phyloP scores from a whole-genome alignment of 2,113 vertebrate species.

The Axis porcinus region DNA sequence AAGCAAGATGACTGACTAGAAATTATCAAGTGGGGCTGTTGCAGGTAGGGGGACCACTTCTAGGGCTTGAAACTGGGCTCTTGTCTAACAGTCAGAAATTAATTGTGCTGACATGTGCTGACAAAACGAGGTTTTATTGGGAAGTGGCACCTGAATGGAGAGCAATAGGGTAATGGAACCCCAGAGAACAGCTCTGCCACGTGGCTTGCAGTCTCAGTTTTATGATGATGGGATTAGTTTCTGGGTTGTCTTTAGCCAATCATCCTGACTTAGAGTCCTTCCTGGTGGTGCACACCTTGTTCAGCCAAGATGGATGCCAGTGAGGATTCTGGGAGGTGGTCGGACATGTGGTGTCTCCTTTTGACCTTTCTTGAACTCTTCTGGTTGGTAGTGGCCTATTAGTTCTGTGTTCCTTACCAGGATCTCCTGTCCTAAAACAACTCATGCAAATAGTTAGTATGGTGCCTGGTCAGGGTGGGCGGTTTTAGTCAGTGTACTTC shows the following conservation, averaged over 20 bases:
- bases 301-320: not conserved
- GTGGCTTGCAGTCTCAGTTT: not conserved
- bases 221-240: not conserved
- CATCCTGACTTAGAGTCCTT: not conserved
- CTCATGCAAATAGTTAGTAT: not conserved
- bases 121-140: not conserved
- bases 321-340: not conserved
- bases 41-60: not conserved
- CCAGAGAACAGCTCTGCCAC: not conserved
- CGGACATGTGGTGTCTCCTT: not conserved
- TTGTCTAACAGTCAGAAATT: not conserved
- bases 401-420: not conserved
- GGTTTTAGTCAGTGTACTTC: not conserved
- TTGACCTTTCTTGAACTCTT: not conserved
- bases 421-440: not conserved
- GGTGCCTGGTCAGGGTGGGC: not conserved
- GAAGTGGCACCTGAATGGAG: not conserved
- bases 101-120: not conserved
- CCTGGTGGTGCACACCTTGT: not conserved
- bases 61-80: not conserved
- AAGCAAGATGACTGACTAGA: not conserved
- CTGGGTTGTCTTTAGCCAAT: not conserved
- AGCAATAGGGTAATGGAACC: not conserved
- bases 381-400: not conserved
- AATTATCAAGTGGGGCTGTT: not conserved